Conservation (phyloP, 2,113 vertebrate species). For the Psammodynastes pulverulentus region DNA sequence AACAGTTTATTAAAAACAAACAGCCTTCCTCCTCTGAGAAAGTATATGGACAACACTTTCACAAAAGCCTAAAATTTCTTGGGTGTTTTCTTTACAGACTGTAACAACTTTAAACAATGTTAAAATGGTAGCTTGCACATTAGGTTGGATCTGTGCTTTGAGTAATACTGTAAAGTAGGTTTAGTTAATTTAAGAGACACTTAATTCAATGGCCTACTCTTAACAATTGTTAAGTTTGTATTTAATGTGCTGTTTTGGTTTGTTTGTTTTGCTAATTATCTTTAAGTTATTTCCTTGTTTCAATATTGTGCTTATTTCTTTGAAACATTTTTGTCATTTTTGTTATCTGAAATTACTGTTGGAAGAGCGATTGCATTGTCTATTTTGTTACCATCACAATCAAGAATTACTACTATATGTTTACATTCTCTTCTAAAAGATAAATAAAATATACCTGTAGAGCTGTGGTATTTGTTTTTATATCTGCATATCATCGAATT, state of each 20-base stretch:
- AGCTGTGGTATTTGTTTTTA: not conserved
- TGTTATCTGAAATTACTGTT: not conserved
- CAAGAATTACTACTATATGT: not conserved
- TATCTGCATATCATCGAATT: not conserved
- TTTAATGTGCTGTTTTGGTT: not conserved
- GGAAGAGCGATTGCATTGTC: not conserved
- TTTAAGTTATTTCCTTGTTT: not conserved
- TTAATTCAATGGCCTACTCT: not conserved
- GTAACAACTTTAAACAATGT: not conserved
- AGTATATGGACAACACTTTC: not conserved
- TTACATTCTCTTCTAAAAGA: not conserved
- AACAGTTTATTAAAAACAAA: conserved; percentile 7
- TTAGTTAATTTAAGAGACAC: no score
- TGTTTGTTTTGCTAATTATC: not conserved
- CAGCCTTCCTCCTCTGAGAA: not conserved
- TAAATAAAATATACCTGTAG: not conserved
- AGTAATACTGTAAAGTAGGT: not conserved
- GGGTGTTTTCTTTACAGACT: not conserved
- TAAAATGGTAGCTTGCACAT: not conserved
- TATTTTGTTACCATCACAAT: not conserved
- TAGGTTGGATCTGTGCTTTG: not conserved
- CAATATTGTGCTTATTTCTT: not conserved
- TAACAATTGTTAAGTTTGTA: not conserved
- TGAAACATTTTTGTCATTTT: not conserved
- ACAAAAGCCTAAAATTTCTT: not conserved